Evolutionary conservation across 2,888 invertebrate genomes (phyloP), one percentile per base, ranked within the genome.

Genomic region (Lathronympha strigana): DNA sequence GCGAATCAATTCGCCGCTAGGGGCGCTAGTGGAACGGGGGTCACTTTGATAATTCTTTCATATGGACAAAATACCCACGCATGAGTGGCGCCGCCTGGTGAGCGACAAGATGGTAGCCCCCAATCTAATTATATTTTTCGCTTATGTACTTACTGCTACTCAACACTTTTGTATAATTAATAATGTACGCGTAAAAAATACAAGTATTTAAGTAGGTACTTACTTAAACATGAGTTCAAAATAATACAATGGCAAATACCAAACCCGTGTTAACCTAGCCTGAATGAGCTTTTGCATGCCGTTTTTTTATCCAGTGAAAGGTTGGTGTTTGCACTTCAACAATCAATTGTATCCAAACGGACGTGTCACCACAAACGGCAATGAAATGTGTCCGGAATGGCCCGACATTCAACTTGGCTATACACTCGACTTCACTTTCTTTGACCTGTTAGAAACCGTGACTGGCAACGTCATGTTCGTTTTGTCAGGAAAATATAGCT

Each of bases 391-490:
- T 71, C 43, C 63, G 77, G 80, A 78, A 83, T 81, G 77, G 72
- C 73, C 73, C 76, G 71, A 70, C 72, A 72, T 77, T 61, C 78
- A 80, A 78, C 73, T 74, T 75, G 76, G 72, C 79, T 78, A 72
- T 73, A 73, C 74, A 72, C 68, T 71, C 73, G 76, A 80, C 78
- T 80, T 81, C 77, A 73, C 87, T 88, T 88, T 87, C 87, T 84
- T 86, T 83, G 81, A 84, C 83, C 83, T 81, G 78, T 83, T 83
- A 82, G 79, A 81, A 82, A 80, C 81, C 84, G 83, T 82, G 82
- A 64, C 76, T 73, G 63, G 73, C 75, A 75, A 76, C 79, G 74
- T 82, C 77, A 76, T 68, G 67, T 71, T 69, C 50, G 70, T 74
- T 71, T 71, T 68, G 77, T 76, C 81, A 82, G 77, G 77, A 74